Evolutionary conservation across 1,140 invertebrate genomes (phyloP), one percentile per base, ranked within the genome.

Genomic region (Hyles euphorbiae): DNA sequence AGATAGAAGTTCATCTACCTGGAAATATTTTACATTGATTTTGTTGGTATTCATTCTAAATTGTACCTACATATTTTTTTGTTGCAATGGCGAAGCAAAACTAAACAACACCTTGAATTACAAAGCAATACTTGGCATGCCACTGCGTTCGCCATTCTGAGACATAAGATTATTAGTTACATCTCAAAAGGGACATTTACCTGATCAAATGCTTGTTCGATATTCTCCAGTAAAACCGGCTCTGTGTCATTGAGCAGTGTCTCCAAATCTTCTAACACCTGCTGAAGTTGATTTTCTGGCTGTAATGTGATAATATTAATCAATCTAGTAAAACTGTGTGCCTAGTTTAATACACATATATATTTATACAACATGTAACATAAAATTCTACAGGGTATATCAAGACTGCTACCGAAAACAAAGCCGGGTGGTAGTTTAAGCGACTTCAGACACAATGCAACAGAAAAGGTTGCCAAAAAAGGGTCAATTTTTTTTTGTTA

Each of bases 1-100:
- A 40, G 78, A 63, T 6, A 90, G 65, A 3, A 90, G 64, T 5
- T 57, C 58, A 60, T 88, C 83, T 5, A 90, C 81, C 80, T 88
- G 56, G 11, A 76, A 76, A 61, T 59, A 7, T 45, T 8, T 33
- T 48, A 33, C 36, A 12, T 12, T 7, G 12, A 33, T 50, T 55
- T 47, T 11, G 3, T 9, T 32, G 3, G 9, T 47, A 34, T 22
- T 22, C 22, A 22, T 22, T 22, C 22, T 1, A 22, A 22, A 22
- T 22, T 22, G 0, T 22, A 22, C 22, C n/a, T n/a, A n/a, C n/a
- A n/a, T n/a, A n/a, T 22, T 22, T 22, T 22, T 22, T 50, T n/a
- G 3, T 44, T 2, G 44, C 46, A 48, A 48, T 48, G n/a, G 12
- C 10, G 22, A 22, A 22, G 22, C 22, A 22, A 22, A 22, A 22